Evolutionary conservation across 1,140 invertebrate species (phyloP).

Genomic region (Chironomus tepperi): DNA sequence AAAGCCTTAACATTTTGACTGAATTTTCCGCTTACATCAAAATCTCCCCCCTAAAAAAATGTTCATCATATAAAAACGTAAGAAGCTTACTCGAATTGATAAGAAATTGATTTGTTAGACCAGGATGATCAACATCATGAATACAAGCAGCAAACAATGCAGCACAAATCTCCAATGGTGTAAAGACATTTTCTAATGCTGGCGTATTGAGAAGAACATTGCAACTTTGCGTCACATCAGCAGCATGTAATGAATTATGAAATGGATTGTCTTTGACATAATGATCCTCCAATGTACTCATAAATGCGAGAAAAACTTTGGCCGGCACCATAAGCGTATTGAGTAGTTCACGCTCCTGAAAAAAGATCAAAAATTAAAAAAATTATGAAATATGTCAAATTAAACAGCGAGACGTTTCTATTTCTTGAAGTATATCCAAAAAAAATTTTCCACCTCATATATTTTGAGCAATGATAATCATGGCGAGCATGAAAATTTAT

Average conservation of each 20-base stretch:
- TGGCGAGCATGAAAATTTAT: not conserved
- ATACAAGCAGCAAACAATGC: slow-evolving; percentile 94
- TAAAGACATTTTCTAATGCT: slow-evolving; percentile 91
- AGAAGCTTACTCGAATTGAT: slow-evolving; percentile 65
- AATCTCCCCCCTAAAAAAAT: no score
- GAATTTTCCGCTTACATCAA: no score
- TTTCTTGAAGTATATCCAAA: not conserved
- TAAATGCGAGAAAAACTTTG: slow-evolving; percentile 88
- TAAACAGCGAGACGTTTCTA: not conserved
- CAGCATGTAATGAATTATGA: slow-evolving; percentile 96
- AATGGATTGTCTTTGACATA: slow-evolving; percentile 96
- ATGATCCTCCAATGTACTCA: slow-evolving; percentile 96
- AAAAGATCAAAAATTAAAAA: slow-evolving; percentile 28
- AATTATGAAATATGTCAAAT: not conserved
- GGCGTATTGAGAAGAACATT: slow-evolving; percentile 90
- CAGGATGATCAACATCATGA: slow-evolving; percentile 98
- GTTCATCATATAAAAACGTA: not conserved
- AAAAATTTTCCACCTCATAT: not conserved
- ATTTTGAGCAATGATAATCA: not conserved
- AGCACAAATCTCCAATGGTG: slow-evolving; percentile 88
- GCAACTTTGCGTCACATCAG: slow-evolving; percentile 93
- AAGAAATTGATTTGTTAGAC: slow-evolving; percentile 94
- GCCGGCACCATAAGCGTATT: slow-evolving; percentile 91
- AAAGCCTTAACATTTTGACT: no score
- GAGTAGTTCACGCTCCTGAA: slow-evolving; percentile 78